Evolutionary conservation across 2,888 invertebrate species (phyloP).

Genomic region (Osedax fenrisi): DNA sequence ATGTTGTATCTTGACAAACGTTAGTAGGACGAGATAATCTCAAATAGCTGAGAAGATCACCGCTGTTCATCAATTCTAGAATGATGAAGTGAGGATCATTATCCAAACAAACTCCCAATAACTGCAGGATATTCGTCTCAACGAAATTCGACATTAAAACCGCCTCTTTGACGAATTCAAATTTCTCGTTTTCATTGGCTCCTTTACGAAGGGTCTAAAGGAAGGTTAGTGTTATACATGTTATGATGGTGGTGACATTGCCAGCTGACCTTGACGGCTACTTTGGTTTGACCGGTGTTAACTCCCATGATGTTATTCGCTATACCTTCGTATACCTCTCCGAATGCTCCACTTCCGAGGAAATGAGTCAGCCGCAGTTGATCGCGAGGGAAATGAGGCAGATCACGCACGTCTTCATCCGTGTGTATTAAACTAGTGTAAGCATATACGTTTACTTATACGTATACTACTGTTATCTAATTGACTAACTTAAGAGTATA

Average conservation of each 20-base stretch:
- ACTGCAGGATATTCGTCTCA: constrained; percentile 81
- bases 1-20: constrained; percentile 43
- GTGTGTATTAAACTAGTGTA: constrained; percentile 52
- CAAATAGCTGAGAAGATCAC: constrained; percentile 80
- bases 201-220: constrained; percentile 74
- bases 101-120: constrained; percentile 85
- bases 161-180: constrained; percentile 88
- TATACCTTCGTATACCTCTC: constrained; percentile 86
- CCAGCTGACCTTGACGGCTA: constrained; percentile 45
- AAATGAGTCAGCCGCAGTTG: constrained; percentile 76
- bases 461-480: no score
- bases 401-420: constrained; percentile 64
- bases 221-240: not conserved
- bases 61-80: constrained; percentile 93
- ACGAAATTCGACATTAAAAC: constrained; percentile 89
- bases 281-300: constrained; percentile 42
- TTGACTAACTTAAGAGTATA: no score
- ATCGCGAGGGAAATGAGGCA: constrained; percentile 70
- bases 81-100: constrained; percentile 83
- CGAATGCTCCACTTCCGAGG: constrained; percentile 88
- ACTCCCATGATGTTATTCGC: constrained; percentile 52
- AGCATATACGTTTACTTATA: not conserved
- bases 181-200: constrained; percentile 74
- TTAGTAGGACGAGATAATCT: constrained; percentile 66
- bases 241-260: not conserved